Evolutionary conservation across 2,888 invertebrate genomes (phyloP).

Genomic region (Beris chalybata): DNA sequence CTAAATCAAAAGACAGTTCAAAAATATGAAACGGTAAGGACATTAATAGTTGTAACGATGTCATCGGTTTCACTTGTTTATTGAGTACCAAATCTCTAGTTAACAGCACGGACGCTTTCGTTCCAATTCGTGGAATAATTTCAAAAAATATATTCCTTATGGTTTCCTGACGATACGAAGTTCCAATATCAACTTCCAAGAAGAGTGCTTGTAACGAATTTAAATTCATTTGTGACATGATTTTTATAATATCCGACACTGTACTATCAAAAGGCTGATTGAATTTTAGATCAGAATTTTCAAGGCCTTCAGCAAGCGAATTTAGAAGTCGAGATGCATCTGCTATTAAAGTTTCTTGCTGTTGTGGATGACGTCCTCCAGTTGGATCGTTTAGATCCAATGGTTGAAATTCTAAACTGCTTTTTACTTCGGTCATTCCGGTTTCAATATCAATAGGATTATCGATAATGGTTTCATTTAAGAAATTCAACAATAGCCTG

Average conservation of each 20-base stretch:
- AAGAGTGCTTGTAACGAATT: conserved; percentile 57
- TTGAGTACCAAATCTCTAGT: conserved; percentile 66
- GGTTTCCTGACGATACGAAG: conserved; percentile 74
- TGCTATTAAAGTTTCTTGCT: conserved; percentile 50
- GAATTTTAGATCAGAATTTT: conserved; percentile 53
- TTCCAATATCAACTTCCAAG: conserved; percentile 65
- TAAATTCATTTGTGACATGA: conserved; percentile 54
- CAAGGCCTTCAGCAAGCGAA: conserved; percentile 53
- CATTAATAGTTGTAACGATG: conserved; percentile 66
- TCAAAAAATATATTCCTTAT: conserved; percentile 73
- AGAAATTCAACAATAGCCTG: conserved; percentile 51
- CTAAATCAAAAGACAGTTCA: conserved; percentile 58
- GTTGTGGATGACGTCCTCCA: conserved; percentile 53
- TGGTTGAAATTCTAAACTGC: conserved; percentile 48
- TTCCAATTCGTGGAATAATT: conserved; percentile 70
- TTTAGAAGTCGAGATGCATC: conserved; percentile 49
- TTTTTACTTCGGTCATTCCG: conserved; percentile 50
- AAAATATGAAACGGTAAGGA: conserved; percentile 73
- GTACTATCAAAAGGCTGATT: conserved; percentile 54
- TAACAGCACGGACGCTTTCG: conserved; percentile 66
- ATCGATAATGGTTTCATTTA: conserved; percentile 53
- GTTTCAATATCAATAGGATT: conserved; percentile 55
- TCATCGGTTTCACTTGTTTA: conserved; percentile 65
- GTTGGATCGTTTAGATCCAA: conserved; percentile 53
- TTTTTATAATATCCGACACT: conserved; percentile 53